A percentile compares a stretch with the other conserved stretches of the same genome.
phyloP scores from a whole-genome alignment of 2,888 invertebrate species.

The Ecliptopera silaceata region DNA sequence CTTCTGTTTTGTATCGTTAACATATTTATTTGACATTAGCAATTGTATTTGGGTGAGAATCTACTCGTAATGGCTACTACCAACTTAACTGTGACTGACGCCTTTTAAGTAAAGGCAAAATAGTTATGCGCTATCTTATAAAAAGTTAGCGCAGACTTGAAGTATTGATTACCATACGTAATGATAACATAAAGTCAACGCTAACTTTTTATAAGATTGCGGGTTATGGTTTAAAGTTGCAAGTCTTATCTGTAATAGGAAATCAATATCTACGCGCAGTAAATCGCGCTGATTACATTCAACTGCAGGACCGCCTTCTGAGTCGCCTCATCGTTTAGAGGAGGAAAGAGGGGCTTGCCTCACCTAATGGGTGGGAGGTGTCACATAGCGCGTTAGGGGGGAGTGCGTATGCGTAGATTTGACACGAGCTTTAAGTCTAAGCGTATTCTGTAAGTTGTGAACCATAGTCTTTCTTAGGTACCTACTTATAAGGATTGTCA shows the following conservation, averaged over 20 bases:
- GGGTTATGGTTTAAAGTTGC: neutral
- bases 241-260: neutral
- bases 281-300: constrained; percentile 14
- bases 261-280: constrained; percentile 3
- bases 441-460: constrained; percentile 1
- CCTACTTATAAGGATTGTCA: too few relatives aligned
- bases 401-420: constrained; percentile 53
- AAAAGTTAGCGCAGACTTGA: too few relatives aligned
- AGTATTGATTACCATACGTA: too few relatives aligned
- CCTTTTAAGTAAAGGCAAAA: too few relatives aligned
- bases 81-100: too few relatives aligned
- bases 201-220: too few relatives aligned
- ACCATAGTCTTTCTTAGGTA: too few relatives aligned
- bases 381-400: constrained; percentile 57
- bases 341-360: constrained; percentile 50
- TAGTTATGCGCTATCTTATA: too few relatives aligned
- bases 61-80: too few relatives aligned
- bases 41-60: too few relatives aligned
- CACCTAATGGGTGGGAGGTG: constrained; percentile 75
- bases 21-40: too few relatives aligned
- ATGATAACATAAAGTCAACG: neutral
- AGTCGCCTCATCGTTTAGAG: constrained; percentile 31
- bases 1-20: too few relatives aligned
- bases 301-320: constrained; percentile 15
- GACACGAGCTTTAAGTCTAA: constrained; percentile 38